These are phyloP conservation scores for Cremastinae sp. DNA, from an alignment of 2,888 invertebrate genomes.

Conservation along the genomic window DNA sequence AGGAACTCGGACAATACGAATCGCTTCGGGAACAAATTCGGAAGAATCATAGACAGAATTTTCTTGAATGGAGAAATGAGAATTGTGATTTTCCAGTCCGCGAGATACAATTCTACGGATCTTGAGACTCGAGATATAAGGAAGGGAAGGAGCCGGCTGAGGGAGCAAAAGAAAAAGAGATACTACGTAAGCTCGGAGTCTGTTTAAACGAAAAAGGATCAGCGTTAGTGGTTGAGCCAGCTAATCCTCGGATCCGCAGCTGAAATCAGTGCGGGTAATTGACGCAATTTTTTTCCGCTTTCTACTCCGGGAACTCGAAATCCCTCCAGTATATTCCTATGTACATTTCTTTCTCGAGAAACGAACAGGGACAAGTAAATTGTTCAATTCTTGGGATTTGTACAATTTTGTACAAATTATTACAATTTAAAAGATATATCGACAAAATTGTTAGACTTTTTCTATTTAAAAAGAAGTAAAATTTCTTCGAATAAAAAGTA, in stretches of 20 bases:
- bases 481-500: too few relatives aligned
- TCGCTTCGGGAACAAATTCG: background rate
- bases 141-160: slow-evolving; percentile 30
- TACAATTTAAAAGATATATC: too few relatives aligned
- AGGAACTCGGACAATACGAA: background rate
- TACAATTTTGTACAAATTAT: too few relatives aligned
- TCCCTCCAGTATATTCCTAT: slow-evolving; percentile 9
- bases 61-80: slow-evolving; percentile 8
- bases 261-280: slow-evolving; percentile 79
- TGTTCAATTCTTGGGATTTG: too few relatives aligned
- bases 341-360: background rate
- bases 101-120: slow-evolving; percentile 65
- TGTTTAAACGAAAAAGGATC: slow-evolving; percentile 76
- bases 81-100: slow-evolving; percentile 53
- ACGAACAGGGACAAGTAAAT: background rate
- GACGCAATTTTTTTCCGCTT: slow-evolving; percentile 72
- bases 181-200: slow-evolving; percentile 58
- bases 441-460: too few relatives aligned
- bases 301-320: slow-evolving; percentile 47
- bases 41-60: background rate
- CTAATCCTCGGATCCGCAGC: slow-evolving; percentile 76
- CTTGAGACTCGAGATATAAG: slow-evolving; percentile 57
- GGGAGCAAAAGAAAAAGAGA: slow-evolving; percentile 32
- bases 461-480: too few relatives aligned
- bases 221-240: slow-evolving; percentile 73